Conservation (phyloP, 2,113 vertebrate species). For the Podarcis raffonei region DNA sequence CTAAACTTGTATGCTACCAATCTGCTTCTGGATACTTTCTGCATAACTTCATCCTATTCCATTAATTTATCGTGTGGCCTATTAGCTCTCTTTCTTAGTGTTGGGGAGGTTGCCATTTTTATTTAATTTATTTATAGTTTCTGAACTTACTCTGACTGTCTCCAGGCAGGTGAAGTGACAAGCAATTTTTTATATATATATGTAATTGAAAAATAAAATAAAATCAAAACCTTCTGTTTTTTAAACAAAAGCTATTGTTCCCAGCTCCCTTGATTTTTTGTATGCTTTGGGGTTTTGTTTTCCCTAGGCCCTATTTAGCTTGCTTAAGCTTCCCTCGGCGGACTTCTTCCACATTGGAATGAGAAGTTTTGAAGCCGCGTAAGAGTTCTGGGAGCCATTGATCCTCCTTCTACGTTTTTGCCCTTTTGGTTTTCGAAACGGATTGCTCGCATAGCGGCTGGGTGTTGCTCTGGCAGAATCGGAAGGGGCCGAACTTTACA, state of each 20-base stretch:
- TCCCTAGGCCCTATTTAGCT: not conserved
- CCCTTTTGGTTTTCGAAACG: conserved; percentile 79
- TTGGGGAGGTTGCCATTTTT: not conserved
- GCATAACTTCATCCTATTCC: not conserved
- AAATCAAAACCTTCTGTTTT: not conserved
- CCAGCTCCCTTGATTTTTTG: not conserved
- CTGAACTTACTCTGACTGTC: not conserved
- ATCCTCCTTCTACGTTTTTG: conserved; percentile 80
- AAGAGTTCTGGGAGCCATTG: conserved; percentile 70
- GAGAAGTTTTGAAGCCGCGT: conserved; percentile 61
- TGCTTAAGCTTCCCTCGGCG: not conserved
- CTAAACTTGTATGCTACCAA: not conserved
- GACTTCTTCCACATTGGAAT: conserved; percentile 37
- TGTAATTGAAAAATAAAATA: not conserved
- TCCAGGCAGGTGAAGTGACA: not conserved
- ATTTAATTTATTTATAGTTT: conserved; percentile 1
- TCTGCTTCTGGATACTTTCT: not conserved
- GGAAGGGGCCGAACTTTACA: conserved; percentile 81
- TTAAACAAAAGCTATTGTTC: not conserved
- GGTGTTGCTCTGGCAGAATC: conserved; percentile 72
- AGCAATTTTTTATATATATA: not conserved
- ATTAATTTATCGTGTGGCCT: not conserved
- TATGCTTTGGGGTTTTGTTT: not conserved
- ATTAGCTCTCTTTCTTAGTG: not conserved
- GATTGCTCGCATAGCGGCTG: conserved; percentile 69